Percentiles rank a stretch among this genome's conserved stretches.
These are phyloP conservation scores for Cuculus canorus DNA, from an alignment of 2,797 vertebrate genomes.

Conservation along the genomic window DNA sequence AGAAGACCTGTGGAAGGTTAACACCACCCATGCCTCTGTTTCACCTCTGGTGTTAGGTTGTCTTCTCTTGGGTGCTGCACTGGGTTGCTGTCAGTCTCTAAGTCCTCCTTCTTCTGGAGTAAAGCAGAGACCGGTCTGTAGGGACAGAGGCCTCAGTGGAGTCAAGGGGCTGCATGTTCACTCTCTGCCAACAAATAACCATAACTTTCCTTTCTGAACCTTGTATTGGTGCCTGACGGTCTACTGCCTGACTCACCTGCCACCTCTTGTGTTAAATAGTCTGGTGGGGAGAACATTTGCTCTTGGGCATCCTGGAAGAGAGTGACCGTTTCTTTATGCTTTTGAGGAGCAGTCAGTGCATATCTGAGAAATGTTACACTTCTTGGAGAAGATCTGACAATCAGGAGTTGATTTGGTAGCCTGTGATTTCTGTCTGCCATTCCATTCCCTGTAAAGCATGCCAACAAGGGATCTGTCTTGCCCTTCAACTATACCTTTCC, in stretches of 20 bases:
- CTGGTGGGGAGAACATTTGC: not conserved
- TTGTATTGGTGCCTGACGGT: not conserved
- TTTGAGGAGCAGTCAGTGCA: rapidly evolving
- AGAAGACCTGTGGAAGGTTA: not conserved
- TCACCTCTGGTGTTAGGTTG: not conserved
- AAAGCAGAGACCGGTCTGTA: not conserved
- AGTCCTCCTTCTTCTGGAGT: not conserved
- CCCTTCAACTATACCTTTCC: not conserved
- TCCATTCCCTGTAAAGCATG: not conserved
- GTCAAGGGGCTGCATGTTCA: not conserved
- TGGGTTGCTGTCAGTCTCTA: not conserved
- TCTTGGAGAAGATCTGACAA: not conserved
- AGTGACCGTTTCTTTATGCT: rapidly evolving
- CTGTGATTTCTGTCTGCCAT: not conserved
- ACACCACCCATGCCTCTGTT: too few relatives aligned
- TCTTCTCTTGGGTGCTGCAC: not conserved
- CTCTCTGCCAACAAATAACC: not conserved
- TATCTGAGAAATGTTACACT: rapidly evolving
- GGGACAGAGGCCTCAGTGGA: not conserved
- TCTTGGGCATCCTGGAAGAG: not conserved
- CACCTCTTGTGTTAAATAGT: not conserved
- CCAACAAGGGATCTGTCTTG: not conserved
- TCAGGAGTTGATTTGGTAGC: not conserved
- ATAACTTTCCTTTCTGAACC: not conserved
- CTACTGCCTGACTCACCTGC: not conserved